Evolutionary conservation across 1,140 invertebrate species (phyloP).

Genomic region (Aphaenogaster rudis): DNA sequence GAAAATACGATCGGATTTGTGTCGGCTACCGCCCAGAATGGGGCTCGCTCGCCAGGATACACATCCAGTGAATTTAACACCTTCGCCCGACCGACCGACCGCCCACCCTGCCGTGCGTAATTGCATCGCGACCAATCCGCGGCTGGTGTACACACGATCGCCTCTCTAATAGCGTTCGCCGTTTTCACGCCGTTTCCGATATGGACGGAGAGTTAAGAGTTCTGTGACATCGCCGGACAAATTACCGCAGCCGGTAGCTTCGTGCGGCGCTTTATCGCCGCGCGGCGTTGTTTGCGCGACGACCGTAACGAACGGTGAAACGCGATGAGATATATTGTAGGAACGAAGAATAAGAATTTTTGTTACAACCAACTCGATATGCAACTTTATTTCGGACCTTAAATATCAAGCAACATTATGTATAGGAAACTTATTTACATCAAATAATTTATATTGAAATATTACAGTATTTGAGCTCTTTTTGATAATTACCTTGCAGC

Average conservation of each 20-base stretch:
- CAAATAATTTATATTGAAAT: neutral
- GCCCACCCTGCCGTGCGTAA: conserved; percentile 73
- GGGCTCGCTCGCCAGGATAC: conserved; percentile 64
- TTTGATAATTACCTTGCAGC: neutral
- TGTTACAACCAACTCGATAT: neutral
- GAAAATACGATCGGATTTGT: conserved; percentile 87
- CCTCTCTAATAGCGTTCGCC: conserved; percentile 70
- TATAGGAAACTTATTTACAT: neutral
- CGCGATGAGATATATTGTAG: conserved; percentile 7
- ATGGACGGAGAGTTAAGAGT: conserved; percentile 57
- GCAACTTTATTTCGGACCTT: neutral
- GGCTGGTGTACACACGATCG: conserved; percentile 53
- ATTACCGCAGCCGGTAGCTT: conserved; percentile 23
- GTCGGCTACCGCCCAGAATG: conserved; percentile 79
- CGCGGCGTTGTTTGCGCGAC: neutral
- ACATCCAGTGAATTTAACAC: conserved; percentile 85
- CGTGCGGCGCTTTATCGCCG: conserved; percentile 20
- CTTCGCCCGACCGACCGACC: conserved; percentile 78
- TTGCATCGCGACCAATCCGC: conserved; percentile 77
- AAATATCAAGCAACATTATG: neutral
- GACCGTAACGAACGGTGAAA: conserved; percentile 10
- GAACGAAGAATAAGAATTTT: neutral
- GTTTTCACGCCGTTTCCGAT: conserved; percentile 67
- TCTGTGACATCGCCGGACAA: conserved; percentile 47
- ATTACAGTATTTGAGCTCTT: neutral